Conservation (phyloP, 2,113 vertebrate species). For the Siphamia tubifer region DNA sequence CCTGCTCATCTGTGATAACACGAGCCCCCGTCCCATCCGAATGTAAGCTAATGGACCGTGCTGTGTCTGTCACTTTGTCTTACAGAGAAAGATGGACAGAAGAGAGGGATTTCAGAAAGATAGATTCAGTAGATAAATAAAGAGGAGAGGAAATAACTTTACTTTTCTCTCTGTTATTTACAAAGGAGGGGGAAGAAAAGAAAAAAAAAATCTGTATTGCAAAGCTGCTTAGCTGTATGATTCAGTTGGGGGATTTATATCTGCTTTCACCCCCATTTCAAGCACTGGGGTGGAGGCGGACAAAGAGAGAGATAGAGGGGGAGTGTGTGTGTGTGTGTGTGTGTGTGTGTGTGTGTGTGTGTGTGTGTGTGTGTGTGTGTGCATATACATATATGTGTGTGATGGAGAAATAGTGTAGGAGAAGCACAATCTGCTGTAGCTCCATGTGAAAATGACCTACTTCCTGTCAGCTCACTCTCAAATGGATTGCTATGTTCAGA, state of each 20-base stretch:
- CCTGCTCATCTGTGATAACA: constrained; percentile 45
- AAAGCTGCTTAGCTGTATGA: constrained; percentile 77
- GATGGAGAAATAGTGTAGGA: constrained; percentile 40
- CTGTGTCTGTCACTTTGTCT: constrained; percentile 53
- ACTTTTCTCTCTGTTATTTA: constrained; percentile 57
- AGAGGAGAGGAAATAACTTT: constrained; percentile 40
- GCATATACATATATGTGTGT: background rate
- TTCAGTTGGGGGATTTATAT: constrained; percentile 70
- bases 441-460: constrained; percentile 79
- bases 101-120: constrained; percentile 17
- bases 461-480: constrained; percentile 72
- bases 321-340: constrained; percentile 32
- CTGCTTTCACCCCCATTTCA: constrained; percentile 66
- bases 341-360: background rate
- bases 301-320: constrained; percentile 51
- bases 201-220: constrained; percentile 39
- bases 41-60: constrained; percentile 53
- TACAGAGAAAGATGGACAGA: constrained; percentile 11
- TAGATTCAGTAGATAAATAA: constrained; percentile 27
- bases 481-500: constrained; percentile 66
- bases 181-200: background rate
- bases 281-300: constrained; percentile 58
- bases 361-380: background rate
- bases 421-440: constrained; percentile 65
- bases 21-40: constrained; percentile 22